Percentiles rank a stretch among this genome's conserved stretches.
phyloP scores from a whole-genome alignment of 2,113 vertebrate genomes.

The Mormyrus iriodes region DNA sequence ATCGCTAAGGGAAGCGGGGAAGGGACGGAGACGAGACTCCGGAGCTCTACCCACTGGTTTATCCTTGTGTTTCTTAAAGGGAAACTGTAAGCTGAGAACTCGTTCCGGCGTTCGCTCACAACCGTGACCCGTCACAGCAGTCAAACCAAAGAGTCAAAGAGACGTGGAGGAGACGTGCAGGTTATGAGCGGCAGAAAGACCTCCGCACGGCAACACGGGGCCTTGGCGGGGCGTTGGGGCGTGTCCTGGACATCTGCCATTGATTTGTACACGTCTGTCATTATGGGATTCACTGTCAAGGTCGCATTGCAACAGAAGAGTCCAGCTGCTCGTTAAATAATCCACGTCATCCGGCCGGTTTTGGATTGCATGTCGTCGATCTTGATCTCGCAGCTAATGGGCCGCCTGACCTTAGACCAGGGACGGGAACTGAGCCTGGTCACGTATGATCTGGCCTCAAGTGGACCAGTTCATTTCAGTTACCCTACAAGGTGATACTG shows the following conservation, averaged over 20 bases:
- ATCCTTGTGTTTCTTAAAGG: not conserved
- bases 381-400: not conserved
- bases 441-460: not conserved
- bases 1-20: not conserved
- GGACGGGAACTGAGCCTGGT: not conserved
- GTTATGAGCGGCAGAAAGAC: not conserved
- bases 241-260: not conserved
- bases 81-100: not conserved
- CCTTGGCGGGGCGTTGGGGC: not conserved
- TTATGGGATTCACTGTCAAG: not conserved
- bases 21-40: not conserved
- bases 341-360: not conserved
- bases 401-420: not conserved
- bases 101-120: not conserved
- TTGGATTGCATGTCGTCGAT: not conserved
- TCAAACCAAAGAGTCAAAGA: not conserved
- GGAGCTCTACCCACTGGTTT: not conserved
- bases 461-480: not conserved
- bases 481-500: not conserved
- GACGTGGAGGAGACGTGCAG: not conserved
- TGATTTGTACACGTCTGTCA: not conserved
- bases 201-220: not conserved
- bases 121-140: not conserved
- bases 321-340: not conserved
- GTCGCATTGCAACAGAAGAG: not conserved